A percentile compares a stretch with the other conserved stretches of the same genome.
phyloP scores from a whole-genome alignment of 64 coral and sea anemone genomes.

The Anthopleura sola region DNA sequence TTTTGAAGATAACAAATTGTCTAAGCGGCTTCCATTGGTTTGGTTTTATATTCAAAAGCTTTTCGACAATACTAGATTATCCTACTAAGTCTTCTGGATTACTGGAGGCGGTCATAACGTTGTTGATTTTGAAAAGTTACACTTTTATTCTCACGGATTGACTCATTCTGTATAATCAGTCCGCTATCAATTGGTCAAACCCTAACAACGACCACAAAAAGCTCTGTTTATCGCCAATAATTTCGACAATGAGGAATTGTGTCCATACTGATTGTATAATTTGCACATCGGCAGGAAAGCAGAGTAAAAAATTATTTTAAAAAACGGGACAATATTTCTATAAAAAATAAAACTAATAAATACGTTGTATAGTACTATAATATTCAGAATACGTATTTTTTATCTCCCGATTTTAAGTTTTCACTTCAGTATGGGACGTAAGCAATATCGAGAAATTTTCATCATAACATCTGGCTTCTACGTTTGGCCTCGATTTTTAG shows the following conservation, averaged over 20 bases:
- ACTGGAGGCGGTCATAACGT: neutral
- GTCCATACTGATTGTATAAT: neutral
- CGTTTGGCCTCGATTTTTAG: neutral
- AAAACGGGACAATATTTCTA: neutral
- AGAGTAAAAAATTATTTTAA: neutral
- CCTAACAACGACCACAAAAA: neutral
- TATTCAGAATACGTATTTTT: no score
- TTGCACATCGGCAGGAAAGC: neutral
- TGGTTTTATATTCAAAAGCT: neutral
- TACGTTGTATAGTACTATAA: neutral
- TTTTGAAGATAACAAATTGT: no score
- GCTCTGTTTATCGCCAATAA: neutral
- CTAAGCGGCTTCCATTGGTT: neutral
- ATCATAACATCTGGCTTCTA: neutral
- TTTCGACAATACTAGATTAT: neutral
- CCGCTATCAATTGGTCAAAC: neutral
- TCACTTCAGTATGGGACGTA: neutral
- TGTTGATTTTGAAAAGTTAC: neutral
- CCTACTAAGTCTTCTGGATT: neutral
- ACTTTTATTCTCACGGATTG: neutral
- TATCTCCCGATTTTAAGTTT: no score
- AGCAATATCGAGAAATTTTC: neutral
- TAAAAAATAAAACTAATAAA: neutral
- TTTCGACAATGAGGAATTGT: neutral
- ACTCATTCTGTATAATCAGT: neutral